phyloP scores from a whole-genome alignment of 2,888 invertebrate genomes.

The Rugalucina vietnamica region DNA sequence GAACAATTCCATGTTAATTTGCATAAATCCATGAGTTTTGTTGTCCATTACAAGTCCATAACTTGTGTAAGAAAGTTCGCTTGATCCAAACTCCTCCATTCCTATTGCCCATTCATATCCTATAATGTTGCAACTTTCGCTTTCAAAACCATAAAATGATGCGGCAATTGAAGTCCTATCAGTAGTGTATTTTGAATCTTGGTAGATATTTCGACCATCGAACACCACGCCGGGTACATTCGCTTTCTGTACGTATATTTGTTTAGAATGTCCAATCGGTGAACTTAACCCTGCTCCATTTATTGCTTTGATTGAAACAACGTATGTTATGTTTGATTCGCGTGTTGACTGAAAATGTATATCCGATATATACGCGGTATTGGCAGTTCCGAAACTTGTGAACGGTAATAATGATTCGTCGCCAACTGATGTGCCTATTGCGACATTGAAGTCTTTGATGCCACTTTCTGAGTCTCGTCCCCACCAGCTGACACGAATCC shows the following conservation, averaged over 20 bases:
- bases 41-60: constrained; percentile 66
- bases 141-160: constrained; percentile 69
- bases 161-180: constrained; percentile 65
- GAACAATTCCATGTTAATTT: constrained; percentile 53
- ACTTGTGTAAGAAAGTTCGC: constrained; percentile 61
- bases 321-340: constrained; percentile 39
- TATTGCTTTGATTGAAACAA: constrained; percentile 57
- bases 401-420: constrained; percentile 25
- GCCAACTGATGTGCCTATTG: constrained; percentile 49
- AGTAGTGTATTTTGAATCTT: constrained; percentile 61
- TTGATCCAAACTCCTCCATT: constrained; percentile 57
- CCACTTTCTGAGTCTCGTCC: constrained; percentile 69
- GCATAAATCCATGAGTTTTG: constrained; percentile 58
- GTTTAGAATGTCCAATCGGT: constrained; percentile 39
- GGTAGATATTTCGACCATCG: constrained; percentile 64
- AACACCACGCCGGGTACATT: constrained; percentile 69
- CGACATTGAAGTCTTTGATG: constrained; percentile 54
- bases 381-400: constrained; percentile 44
- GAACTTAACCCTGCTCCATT: constrained; percentile 68
- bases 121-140: constrained; percentile 67
- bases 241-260: constrained; percentile 61
- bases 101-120: constrained; percentile 72
- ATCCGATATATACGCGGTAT: constrained; percentile 43
- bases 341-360: constrained; percentile 46
- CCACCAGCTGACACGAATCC: constrained; percentile 64